Evolutionary conservation across 2,113 vertebrate species (phyloP).

Genomic region (Oryzias celebensis): DNA sequence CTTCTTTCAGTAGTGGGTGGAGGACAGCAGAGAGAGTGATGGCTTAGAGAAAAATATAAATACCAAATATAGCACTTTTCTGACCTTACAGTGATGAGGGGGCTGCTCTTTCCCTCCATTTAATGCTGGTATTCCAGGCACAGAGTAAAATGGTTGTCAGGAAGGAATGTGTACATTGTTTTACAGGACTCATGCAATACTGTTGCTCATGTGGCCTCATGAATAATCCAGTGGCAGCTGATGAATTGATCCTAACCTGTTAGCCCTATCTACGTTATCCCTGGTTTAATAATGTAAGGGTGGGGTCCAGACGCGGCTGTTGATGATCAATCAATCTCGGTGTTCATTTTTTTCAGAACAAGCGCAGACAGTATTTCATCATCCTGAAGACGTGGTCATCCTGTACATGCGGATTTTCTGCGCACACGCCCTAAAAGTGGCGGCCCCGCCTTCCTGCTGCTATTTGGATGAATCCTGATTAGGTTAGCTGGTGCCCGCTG

Average conservation of each 20-base stretch:
- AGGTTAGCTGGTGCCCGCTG: slow-evolving; percentile 47
- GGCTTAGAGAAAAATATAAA: slow-evolving; percentile 1
- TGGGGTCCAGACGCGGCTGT: slow-evolving; percentile 16
- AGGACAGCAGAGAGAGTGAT: slow-evolving; percentile 3
- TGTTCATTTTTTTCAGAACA: no score
- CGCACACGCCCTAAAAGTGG: not conserved
- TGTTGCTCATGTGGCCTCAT: slow-evolving; percentile 27
- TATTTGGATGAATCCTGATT: slow-evolving; percentile 45
- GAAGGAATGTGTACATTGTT: not conserved
- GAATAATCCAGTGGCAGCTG: slow-evolving; percentile 45
- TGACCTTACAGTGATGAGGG: not conserved
- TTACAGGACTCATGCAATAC: not conserved
- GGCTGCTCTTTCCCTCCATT: slow-evolving; percentile 3
- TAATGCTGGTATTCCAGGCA: not conserved
- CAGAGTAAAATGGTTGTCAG: slow-evolving; percentile 24
- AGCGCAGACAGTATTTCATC: not conserved
- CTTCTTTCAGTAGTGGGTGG: slow-evolving; percentile 15
- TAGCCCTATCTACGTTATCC: slow-evolving; percentile 18
- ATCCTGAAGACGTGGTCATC: slow-evolving; percentile 1
- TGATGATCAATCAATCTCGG: no score
- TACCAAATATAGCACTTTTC: slow-evolving; percentile 9
- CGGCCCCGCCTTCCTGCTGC: not conserved
- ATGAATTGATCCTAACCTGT: slow-evolving; percentile 31
- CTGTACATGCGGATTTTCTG: not conserved
- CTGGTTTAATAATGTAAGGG: slow-evolving; percentile 44